Evolutionary conservation across 2,888 invertebrate species (phyloP), one percentile per base, ranked within the genome.

Genomic region (Melanostoma mellinum): DNA sequence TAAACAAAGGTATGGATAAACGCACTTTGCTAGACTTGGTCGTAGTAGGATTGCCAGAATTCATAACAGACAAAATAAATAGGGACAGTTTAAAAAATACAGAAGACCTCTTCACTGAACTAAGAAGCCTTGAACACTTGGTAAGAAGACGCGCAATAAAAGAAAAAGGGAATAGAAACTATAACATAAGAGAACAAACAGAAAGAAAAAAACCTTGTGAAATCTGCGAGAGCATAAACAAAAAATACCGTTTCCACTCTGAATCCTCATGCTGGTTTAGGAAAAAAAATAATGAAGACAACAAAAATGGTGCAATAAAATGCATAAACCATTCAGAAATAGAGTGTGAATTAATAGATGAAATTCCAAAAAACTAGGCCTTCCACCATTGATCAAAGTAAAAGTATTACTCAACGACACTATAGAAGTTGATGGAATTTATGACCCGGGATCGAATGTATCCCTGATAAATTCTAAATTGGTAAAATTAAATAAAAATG

Each of bases 121-220:
- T 20, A 20, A 87, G 76, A 74, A 60, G 56, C 71, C 88, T 56
- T 40, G 86, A 86, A 60, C 30, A 87, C 87, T 20, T 40, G 10
- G 10, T 52, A 30, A 33, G 32, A 33, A 30, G 52, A 52, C 52
- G 52, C 20, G 9, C 32, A 52, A 60, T 60, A 42, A 42, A 40
- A 30, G 63, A 63, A 6, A 63, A 48, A 79, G 88, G 88, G 56
- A 85, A 88, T 67, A 88, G 87, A 86, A 87, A 78, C 74, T 55
- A 56, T 73, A 88, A 50, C 46, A 86, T 86, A 60, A 85, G 30
- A 87, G 87, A 38, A 78, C 86, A 85, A 87, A 88, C 56, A 20
- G 52, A 65, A 32, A 6, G 2, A n/a, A 38, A 38, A 38, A 38
- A 38, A 38, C 38, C 38, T 38, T 38, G 38, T 4, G 8, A 38